Evolutionary conservation across 2,888 invertebrate genomes (phyloP).

Genomic region (Blera fallax): DNA sequence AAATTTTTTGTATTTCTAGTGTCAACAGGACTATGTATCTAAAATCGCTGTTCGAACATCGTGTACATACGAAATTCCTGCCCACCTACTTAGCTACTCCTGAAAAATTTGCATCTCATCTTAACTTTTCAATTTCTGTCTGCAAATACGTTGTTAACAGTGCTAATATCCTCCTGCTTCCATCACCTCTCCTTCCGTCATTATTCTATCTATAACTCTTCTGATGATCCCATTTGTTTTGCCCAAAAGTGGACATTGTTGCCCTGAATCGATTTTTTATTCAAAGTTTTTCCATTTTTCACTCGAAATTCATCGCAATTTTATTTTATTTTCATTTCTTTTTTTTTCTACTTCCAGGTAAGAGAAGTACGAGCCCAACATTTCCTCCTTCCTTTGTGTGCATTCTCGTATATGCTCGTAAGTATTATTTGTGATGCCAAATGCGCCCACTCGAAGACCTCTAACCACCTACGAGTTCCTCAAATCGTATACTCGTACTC

Average conservation of each 20-base stretch:
- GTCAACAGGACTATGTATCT: too few relatives aligned
- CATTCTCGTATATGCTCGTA: slow-evolving; percentile 17
- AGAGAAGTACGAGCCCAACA: slow-evolving; percentile 33
- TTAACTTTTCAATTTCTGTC: not conserved
- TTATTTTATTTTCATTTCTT: slow-evolving; percentile 9
- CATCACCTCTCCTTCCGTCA: not conserved
- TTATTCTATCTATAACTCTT: not conserved
- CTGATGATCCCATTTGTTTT: slow-evolving; percentile 17
- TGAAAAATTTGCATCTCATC: too few relatives aligned
- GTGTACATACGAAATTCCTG: too few relatives aligned
- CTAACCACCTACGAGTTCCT: slow-evolving; percentile 61
- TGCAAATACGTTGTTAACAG: not conserved
- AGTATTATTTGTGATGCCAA: slow-evolving; percentile 58
- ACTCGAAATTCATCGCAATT: slow-evolving; percentile 56
- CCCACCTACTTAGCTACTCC: too few relatives aligned
- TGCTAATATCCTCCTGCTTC: not conserved
- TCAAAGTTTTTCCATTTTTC: slow-evolving; percentile 67
- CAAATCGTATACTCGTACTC: slow-evolving; percentile 22
- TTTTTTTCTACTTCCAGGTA: slow-evolving; percentile 56
- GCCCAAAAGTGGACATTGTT: slow-evolving; percentile 53
- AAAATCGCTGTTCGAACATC: too few relatives aligned
- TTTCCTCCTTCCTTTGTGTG: slow-evolving; percentile 34
- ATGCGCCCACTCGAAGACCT: slow-evolving; percentile 62
- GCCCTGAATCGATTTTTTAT: slow-evolving; percentile 56
- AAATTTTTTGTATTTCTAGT: too few relatives aligned